Evolutionary conservation across 1,140 invertebrate genomes (phyloP).

Genomic region (Rhagoletis pomonella): DNA sequence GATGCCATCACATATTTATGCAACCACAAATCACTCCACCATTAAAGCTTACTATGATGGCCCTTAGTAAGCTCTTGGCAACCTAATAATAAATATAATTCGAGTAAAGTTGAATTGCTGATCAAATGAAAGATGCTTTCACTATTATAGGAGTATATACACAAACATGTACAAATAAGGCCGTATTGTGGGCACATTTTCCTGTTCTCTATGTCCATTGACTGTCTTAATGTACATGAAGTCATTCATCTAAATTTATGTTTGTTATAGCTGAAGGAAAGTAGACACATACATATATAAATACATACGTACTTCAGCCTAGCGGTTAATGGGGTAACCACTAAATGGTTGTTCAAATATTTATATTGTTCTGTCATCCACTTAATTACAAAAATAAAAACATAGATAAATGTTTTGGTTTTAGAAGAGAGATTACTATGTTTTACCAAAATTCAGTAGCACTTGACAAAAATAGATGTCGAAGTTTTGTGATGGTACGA

Average conservation of each 20-base stretch:
- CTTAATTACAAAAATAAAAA: no score
- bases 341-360: neutral
- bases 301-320: no score
- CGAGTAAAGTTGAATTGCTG: neutral
- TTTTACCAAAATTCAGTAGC: no score
- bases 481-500: no score
- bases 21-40: neutral
- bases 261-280: neutral
- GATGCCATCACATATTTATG: neutral
- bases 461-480: no score
- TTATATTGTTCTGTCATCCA: neutral
- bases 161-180: no score
- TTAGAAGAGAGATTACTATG: no score
- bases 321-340: neutral
- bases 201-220: neutral
- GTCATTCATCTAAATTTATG: neutral
- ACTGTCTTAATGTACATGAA: neutral
- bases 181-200: neutral
- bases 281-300: no score
- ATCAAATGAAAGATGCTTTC: neutral
- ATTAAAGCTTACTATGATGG: neutral
- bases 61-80: neutral
- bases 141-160: no score
- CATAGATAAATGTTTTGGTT: no score
- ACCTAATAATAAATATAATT: neutral